Evolutionary conservation across 2,113 vertebrate species (phyloP).

Genomic region (Peromyscus maniculatus): DNA sequence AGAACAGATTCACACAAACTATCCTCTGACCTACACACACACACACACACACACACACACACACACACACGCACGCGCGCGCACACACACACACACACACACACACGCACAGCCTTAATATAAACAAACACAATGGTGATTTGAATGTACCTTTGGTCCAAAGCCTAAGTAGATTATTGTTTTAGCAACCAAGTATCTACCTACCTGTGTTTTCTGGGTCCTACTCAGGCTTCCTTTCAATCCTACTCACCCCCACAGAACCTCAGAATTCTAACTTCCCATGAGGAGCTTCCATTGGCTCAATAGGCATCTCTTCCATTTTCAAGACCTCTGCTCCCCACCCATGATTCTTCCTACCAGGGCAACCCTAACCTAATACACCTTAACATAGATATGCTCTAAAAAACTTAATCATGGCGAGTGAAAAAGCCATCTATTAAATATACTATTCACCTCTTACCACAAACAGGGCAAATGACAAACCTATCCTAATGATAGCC

Average conservation of each 20-base stretch:
- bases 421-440: background rate
- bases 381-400: background rate
- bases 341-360: background rate
- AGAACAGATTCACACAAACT: background rate
- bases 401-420: background rate
- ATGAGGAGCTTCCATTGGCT: background rate
- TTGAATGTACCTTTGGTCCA: background rate
- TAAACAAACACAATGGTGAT: background rate
- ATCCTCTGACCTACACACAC: background rate
- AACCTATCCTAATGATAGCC: background rate
- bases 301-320: background rate
- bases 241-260: background rate
- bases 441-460: slow-evolving; percentile 51
- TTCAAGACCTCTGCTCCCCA: background rate
- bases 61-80: too few species aligned
- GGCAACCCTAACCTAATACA: background rate
- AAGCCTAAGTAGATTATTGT: background rate
- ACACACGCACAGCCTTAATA: background rate
- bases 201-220: background rate
- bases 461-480: slow-evolving; percentile 37
- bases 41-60: too few species aligned
- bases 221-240: background rate
- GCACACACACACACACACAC: too few species aligned
- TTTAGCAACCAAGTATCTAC: background rate
- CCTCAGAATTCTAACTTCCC: background rate